These are phyloP conservation scores for Ranitomeya variabilis DNA, from an alignment of 2,113 vertebrate genomes.

Conservation along the genomic window DNA sequence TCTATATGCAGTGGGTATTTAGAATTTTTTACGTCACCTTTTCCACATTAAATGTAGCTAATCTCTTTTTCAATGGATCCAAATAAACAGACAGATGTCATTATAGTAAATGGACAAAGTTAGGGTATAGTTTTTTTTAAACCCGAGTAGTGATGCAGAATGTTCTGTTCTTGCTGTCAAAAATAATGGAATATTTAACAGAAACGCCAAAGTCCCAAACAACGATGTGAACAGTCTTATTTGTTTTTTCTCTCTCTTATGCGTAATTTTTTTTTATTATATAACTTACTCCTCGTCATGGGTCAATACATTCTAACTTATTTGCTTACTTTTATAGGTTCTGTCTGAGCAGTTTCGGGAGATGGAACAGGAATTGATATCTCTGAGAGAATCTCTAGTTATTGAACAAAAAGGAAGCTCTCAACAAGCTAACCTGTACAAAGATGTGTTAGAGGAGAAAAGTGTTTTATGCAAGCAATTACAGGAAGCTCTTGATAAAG, in stretches of 20 bases:
- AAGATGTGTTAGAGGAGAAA: conserved; percentile 67
- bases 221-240: neutral
- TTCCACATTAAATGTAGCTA: too few species aligned
- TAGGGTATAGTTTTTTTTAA: neutral
- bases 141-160: neutral
- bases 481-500: conserved; percentile 62
- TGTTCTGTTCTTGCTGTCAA: neutral
- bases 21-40: neutral
- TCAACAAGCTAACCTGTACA: conserved; percentile 62
- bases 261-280: neutral
- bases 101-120: neutral
- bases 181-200: neutral
- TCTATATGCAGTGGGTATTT: too few species aligned
- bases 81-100: neutral
- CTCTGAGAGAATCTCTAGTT: conserved; percentile 67
- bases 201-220: neutral
- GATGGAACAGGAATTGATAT: conserved; percentile 78
- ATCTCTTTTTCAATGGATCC: too few species aligned
- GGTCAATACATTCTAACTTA: neutral
- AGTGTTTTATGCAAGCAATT: conserved; percentile 60
- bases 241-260: neutral
- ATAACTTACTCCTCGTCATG: neutral
- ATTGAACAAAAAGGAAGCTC: conserved; percentile 68
- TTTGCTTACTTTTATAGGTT: conserved; percentile 67
- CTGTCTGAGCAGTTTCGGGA: conserved; percentile 80